Conservation (phyloP, 2,113 vertebrate genomes). For the Sceloporus undulatus region DNA sequence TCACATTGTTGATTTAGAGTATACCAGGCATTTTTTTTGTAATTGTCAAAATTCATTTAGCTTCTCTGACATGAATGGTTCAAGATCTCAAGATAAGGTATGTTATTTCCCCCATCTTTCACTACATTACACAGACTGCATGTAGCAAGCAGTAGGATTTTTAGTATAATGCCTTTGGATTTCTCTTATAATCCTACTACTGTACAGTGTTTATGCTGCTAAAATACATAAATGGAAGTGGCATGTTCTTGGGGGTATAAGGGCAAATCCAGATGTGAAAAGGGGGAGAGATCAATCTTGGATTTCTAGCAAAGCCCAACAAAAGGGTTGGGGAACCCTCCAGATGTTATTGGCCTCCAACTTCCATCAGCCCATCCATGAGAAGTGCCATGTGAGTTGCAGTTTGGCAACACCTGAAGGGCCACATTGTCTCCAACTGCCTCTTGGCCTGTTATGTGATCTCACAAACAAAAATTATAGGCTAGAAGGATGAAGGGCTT, state of each 20-base stretch:
- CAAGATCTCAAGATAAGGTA: conserved; percentile 25
- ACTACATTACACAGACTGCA: not conserved
- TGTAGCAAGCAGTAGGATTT: not conserved
- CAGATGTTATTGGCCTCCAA: not conserved
- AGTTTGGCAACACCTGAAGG: too few relatives aligned
- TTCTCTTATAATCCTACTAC: not conserved
- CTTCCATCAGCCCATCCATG: too few relatives aligned
- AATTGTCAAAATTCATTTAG: conserved; percentile 71
- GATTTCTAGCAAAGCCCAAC: not conserved
- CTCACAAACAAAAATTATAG: too few relatives aligned
- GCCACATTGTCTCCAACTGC: too few relatives aligned
- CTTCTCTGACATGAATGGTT: conserved; percentile 44
- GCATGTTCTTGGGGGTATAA: not conserved
- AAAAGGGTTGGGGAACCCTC: too few relatives aligned
- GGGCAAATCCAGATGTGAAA: not conserved
- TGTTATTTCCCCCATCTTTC: not conserved
- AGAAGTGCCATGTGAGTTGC: too few relatives aligned
- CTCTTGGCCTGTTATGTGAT: too few relatives aligned
- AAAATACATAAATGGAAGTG: not conserved
- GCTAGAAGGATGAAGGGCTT: too few relatives aligned
- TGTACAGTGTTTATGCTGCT: not conserved
- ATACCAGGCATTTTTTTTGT: conserved; percentile 37
- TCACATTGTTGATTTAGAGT: conserved; percentile 72
- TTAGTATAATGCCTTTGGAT: not conserved
- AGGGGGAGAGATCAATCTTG: not conserved